A percentile compares a stretch with the other conserved stretches of the same genome.
These are phyloP conservation scores for Decapterus maruadsi DNA, from an alignment of 2,797 vertebrate species.

Conservation along the genomic window DNA sequence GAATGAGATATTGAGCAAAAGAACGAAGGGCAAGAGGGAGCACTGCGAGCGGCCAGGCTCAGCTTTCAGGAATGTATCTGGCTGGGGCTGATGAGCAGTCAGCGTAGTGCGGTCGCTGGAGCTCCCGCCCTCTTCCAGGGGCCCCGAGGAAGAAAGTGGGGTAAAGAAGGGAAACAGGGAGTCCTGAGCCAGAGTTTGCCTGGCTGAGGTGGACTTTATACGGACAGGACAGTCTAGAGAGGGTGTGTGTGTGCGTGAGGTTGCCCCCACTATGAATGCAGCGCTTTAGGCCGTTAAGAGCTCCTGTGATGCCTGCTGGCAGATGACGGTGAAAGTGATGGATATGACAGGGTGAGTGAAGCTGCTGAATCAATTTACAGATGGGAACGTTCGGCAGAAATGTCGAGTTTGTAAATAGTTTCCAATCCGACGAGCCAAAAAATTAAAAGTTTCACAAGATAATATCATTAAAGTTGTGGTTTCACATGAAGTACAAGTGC, in stretches of 20 bases:
- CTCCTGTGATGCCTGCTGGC: constrained; percentile 47
- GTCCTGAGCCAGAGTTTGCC: constrained; percentile 63
- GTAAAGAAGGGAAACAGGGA: constrained; percentile 71
- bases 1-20: constrained; percentile 66
- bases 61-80: constrained; percentile 88
- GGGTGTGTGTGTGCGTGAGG: constrained; percentile 17
- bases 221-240: constrained; percentile 31
- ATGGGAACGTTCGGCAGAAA: constrained; percentile 46
- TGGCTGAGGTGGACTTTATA: constrained; percentile 51
- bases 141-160: constrained; percentile 78
- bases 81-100: constrained; percentile 77
- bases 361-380: constrained; percentile 70
- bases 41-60: constrained; percentile 73
- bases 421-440: constrained; percentile 37
- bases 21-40: constrained; percentile 69
- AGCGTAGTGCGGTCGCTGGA: constrained; percentile 81
- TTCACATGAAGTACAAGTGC: constrained; percentile 26
- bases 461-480: constrained; percentile 16
- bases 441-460: constrained; percentile 31
- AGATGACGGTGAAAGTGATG: constrained; percentile 63
- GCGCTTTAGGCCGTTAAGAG: constrained; percentile 18
- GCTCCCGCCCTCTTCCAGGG: constrained; percentile 81
- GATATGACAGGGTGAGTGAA: constrained; percentile 63
- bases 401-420: constrained; percentile 47
- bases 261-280: constrained; percentile 1